These are phyloP conservation scores for Arenaria interpres DNA, from an alignment of 2,113 vertebrate species.

Conservation along the genomic window DNA sequence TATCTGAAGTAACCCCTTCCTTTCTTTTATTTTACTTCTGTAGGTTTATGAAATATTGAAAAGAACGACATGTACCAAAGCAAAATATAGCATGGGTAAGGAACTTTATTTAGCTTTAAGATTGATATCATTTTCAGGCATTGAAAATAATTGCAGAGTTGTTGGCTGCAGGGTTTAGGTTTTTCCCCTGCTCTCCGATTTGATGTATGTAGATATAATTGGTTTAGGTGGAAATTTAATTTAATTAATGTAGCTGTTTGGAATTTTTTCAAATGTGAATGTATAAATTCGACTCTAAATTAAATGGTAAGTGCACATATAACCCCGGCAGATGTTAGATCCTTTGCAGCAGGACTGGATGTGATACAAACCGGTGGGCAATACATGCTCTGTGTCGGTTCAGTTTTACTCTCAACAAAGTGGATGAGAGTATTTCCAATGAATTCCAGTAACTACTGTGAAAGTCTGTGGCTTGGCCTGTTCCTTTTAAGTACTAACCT, in stretches of 20 bases:
- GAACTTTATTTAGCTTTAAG: conserved; percentile 14
- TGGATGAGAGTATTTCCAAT: neutral
- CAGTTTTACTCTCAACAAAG: neutral
- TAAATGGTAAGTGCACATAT: neutral
- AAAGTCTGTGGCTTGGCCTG: neutral
- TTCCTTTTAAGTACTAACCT: neutral
- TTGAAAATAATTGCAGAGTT: neutral
- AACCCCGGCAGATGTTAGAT: neutral
- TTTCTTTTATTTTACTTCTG: neutral
- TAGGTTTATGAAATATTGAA: conserved; percentile 95
- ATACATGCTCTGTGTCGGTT: neutral
- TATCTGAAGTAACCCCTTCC: neutral
- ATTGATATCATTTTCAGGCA: neutral
- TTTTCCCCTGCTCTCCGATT: neutral
- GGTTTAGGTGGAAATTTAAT: conserved; percentile 24
- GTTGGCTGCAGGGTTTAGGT: neutral
- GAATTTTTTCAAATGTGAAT: neutral
- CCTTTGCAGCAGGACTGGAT: neutral
- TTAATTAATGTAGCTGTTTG: neutral
- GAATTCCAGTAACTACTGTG: neutral
- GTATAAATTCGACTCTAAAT: neutral
- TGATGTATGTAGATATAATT: neutral
- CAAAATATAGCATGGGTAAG: conserved; percentile 94
- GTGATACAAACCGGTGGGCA: neutral
- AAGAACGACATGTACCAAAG: conserved; percentile 86